Percentiles rank a stretch among this genome's conserved stretches.
These are phyloP conservation scores for Probosciger aterrimus DNA, from an alignment of 2,113 vertebrate species.

Conservation along the genomic window DNA sequence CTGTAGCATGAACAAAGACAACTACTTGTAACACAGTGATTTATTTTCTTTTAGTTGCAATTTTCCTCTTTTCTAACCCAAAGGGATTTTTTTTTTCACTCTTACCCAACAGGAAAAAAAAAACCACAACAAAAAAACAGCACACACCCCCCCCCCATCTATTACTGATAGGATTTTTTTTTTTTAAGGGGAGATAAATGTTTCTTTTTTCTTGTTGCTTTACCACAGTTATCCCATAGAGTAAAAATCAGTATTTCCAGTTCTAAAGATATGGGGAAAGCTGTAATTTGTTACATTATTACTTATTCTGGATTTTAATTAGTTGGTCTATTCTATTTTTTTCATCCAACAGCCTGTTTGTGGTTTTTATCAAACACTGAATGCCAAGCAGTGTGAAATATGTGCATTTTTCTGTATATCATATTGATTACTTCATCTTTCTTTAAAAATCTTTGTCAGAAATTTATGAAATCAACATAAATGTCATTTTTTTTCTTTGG, in stretches of 20 bases:
- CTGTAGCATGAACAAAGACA: neutral
- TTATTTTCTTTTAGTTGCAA: neutral
- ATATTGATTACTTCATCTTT: neutral
- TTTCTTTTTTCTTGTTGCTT: neutral
- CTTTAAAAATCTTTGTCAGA: neutral
- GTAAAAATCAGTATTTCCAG: neutral
- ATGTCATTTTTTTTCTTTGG: neutral
- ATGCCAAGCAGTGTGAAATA: neutral
- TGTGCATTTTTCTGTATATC: neutral
- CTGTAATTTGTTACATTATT: neutral
- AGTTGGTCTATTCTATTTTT: neutral
- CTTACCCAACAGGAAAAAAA: neutral
- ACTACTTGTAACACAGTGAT: neutral
- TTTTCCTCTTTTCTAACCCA: neutral
- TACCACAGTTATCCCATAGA: neutral
- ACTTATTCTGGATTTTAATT: neutral
- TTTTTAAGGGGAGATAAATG: neutral
- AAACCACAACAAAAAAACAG: neutral
- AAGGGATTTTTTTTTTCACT: neutral
- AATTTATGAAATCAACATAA: neutral
- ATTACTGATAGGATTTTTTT: accelerated
- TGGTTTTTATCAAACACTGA: neutral
- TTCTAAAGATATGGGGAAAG: neutral
- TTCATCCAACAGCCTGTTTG: neutral
- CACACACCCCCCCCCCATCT: neutral